phyloP scores from a whole-genome alignment of 2,888 invertebrate genomes.

The Drosophila picticornis region DNA sequence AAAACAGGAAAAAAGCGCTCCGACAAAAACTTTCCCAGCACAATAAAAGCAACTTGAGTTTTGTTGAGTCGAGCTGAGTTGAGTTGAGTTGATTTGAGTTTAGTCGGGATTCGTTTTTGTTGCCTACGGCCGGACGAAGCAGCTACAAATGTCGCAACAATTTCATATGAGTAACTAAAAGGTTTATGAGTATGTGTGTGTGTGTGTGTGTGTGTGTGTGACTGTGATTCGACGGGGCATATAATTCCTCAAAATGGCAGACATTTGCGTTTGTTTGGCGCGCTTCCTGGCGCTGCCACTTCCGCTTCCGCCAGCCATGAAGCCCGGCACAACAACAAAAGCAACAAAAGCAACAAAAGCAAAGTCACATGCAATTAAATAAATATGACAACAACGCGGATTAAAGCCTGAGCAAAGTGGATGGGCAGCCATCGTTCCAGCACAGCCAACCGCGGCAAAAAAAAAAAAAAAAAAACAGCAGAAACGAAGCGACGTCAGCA shows the following conservation, averaged over 20 bases:
- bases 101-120: slow-evolving; percentile 26
- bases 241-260: slow-evolving; percentile 78
- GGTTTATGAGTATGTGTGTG: slow-evolving; percentile 9
- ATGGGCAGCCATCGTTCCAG: slow-evolving; percentile 15
- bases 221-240: slow-evolving; percentile 57
- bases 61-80: slow-evolving; percentile 23
- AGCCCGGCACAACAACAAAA: slow-evolving; percentile 47
- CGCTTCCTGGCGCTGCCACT: slow-evolving; percentile 80
- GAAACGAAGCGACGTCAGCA: slow-evolving; percentile 19
- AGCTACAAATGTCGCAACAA: slow-evolving; percentile 30
- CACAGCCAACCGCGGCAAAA: slow-evolving; percentile 23
- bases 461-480: slow-evolving; percentile 26
- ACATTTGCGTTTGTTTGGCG: slow-evolving; percentile 81
- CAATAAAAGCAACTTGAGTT: slow-evolving; percentile 65
- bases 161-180: slow-evolving; percentile 59
- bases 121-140: slow-evolving; percentile 44
- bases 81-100: slow-evolving; percentile 39
- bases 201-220: slow-evolving; percentile 23
- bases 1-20: slow-evolving; percentile 36
- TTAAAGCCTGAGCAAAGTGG: neutral
- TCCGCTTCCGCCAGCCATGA: slow-evolving; percentile 68
- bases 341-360: slow-evolving; percentile 64
- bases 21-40: slow-evolving; percentile 44
- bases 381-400: slow-evolving; percentile 68
- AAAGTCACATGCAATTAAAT: slow-evolving; percentile 78